phyloP scores from a whole-genome alignment of 2,888 invertebrate species.

The Sisyra terminalis region DNA sequence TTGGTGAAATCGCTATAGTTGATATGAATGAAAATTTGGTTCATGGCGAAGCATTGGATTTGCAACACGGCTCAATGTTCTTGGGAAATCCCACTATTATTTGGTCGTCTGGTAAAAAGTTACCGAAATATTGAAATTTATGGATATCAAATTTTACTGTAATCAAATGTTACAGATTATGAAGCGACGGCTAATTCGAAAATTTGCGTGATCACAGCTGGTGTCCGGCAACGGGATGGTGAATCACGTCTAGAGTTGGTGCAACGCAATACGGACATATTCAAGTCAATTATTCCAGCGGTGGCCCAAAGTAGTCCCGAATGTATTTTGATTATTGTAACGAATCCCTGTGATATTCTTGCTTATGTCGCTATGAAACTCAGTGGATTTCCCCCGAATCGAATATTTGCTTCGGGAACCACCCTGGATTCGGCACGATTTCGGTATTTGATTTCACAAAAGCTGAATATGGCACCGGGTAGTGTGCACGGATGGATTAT shows the following conservation, averaged over 20 bases:
- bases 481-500: slow-evolving; percentile 42
- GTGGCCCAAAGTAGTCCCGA: slow-evolving; percentile 40
- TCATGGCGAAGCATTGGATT: slow-evolving; percentile 45
- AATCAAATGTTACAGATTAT: slow-evolving; percentile 26
- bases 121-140: too few species aligned
- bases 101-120: slow-evolving; percentile 10
- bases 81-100: background rate
- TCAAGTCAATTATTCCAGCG: slow-evolving; percentile 37
- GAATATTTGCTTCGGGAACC: slow-evolving; percentile 45
- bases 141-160: background rate
- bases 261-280: slow-evolving; percentile 37
- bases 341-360: slow-evolving; percentile 40
- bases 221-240: slow-evolving; percentile 34
- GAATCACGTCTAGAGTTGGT: slow-evolving; percentile 32
- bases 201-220: slow-evolving; percentile 42
- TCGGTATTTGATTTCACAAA: slow-evolving; percentile 36
- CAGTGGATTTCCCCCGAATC: slow-evolving; percentile 38
- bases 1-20: slow-evolving; percentile 38
- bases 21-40: slow-evolving; percentile 41
- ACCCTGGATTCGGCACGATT: slow-evolving; percentile 44
- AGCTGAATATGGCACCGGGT: slow-evolving; percentile 34
- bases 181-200: slow-evolving; percentile 32
- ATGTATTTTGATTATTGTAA: slow-evolving; percentile 36
- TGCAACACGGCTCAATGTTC: slow-evolving; percentile 28
- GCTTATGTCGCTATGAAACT: slow-evolving; percentile 48